Percentiles rank a stretch among this genome's conserved stretches.
Conservation (phyloP, 2,797 vertebrate species). For the Erpetoichthys calabaricus region DNA sequence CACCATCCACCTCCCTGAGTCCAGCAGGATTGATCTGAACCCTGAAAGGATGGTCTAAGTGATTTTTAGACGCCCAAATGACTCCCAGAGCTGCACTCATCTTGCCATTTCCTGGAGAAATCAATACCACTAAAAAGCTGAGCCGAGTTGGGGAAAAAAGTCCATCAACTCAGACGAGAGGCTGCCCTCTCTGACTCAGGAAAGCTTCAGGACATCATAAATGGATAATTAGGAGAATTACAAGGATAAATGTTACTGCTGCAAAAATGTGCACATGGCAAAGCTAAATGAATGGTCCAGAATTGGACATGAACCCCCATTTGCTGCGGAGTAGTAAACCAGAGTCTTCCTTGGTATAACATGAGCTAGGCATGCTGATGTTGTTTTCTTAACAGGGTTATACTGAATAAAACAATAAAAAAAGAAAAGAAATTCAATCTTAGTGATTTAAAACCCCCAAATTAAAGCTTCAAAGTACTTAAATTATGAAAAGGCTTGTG, state of each 20-base stretch:
- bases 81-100: slow-evolving; percentile 58
- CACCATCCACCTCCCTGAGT: slow-evolving; percentile 45
- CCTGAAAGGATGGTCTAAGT: slow-evolving; percentile 58
- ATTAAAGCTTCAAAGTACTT: too few species aligned
- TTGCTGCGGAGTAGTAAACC: too few species aligned
- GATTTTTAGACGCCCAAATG: slow-evolving; percentile 69
- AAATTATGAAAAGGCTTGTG: too few species aligned
- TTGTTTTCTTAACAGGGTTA: too few species aligned
- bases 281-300: too few species aligned
- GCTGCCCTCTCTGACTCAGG: neutral
- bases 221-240: slow-evolving; percentile 19
- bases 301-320: too few species aligned
- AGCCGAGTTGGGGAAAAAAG: slow-evolving; percentile 24
- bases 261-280: too few species aligned
- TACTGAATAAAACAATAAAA: too few species aligned
- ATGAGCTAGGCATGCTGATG: too few species aligned
- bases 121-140: slow-evolving; percentile 65
- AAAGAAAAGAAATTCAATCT: too few species aligned
- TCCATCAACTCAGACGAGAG: slow-evolving; percentile 22
- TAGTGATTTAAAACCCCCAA: too few species aligned
- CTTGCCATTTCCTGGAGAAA: slow-evolving; percentile 65
- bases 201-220: slow-evolving; percentile 15
- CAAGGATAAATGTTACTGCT: neutral
- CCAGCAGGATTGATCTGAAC: slow-evolving; percentile 52
- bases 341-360: too few species aligned